Evolutionary conservation across 2,888 invertebrate genomes (phyloP).

Genomic region (Mystacides longicornis): DNA sequence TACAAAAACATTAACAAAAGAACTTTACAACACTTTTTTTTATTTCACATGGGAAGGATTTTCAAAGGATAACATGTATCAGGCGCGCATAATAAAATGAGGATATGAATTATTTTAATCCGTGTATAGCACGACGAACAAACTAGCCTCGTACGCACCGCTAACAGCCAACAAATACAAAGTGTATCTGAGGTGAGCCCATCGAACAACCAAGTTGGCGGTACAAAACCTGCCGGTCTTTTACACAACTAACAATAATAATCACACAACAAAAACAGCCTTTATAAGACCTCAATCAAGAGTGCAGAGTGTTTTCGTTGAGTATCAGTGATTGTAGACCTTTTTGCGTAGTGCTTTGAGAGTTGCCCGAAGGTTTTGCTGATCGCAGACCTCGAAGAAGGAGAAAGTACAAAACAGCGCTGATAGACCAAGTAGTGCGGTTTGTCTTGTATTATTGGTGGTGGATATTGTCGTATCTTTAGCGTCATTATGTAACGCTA

Average conservation of each 20-base stretch:
- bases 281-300: neutral
- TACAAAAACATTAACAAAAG: neutral
- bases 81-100: constrained; percentile 6
- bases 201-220: neutral
- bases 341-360: neutral
- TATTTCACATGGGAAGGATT: neutral
- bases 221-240: neutral
- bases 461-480: neutral
- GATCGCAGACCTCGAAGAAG: neutral
- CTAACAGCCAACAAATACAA: neutral
- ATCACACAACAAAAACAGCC: neutral
- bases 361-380: neutral
- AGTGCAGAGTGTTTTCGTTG: neutral
- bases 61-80: constrained; percentile 6
- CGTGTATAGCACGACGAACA: neutral
- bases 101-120: neutral
- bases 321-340: neutral
- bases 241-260: neutral
- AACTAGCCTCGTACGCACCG: neutral
- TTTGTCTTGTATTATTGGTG: neutral
- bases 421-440: neutral
- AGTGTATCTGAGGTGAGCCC: neutral
- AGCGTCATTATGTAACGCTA: neutral
- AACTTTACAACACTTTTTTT: neutral
- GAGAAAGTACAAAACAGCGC: neutral